A percentile compares a stretch with the other conserved stretches of the same genome.
These are phyloP conservation scores for Garra rufa DNA, from an alignment of 2,113 vertebrate genomes.

Conservation along the genomic window DNA sequence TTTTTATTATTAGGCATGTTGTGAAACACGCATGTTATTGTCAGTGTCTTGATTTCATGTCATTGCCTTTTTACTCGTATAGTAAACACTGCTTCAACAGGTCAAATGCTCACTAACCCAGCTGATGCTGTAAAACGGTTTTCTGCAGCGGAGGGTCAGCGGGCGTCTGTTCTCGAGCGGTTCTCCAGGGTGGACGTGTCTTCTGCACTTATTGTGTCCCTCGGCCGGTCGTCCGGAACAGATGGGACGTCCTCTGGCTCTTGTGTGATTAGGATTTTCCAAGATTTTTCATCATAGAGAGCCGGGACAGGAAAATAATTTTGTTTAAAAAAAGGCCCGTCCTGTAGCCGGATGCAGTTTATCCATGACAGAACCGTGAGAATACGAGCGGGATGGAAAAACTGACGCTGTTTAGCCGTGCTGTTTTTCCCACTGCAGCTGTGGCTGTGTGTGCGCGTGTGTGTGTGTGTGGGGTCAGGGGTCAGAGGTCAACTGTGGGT, in stretches of 20 bases:
- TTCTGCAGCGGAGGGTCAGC: neutral
- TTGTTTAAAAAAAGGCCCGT: slow-evolving; percentile 22
- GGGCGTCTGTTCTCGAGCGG: neutral
- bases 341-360: slow-evolving; percentile 38
- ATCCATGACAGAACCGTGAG: slow-evolving; percentile 48
- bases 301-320: slow-evolving; percentile 12
- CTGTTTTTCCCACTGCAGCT: slow-evolving; percentile 50
- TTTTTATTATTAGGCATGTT: no score
- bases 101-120: neutral
- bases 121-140: neutral
- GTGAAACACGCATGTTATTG: no score
- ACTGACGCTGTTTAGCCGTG: neutral
- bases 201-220: neutral
- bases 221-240: neutral
- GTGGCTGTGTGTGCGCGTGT: neutral
- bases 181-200: neutral
- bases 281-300: neutral
- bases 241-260: neutral
- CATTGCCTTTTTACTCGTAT: no score
- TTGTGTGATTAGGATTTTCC: neutral
- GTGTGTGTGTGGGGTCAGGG: neutral
- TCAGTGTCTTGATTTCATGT: no score
- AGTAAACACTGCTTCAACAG: no score
- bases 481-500: slow-evolving; percentile 31
- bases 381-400: slow-evolving; percentile 53